Evolutionary conservation across 35 echinoderm and acorn worm genomes (phyloP), one percentile per base, ranked within the genome.

Genomic region (Amphiura filiformis): DNA sequence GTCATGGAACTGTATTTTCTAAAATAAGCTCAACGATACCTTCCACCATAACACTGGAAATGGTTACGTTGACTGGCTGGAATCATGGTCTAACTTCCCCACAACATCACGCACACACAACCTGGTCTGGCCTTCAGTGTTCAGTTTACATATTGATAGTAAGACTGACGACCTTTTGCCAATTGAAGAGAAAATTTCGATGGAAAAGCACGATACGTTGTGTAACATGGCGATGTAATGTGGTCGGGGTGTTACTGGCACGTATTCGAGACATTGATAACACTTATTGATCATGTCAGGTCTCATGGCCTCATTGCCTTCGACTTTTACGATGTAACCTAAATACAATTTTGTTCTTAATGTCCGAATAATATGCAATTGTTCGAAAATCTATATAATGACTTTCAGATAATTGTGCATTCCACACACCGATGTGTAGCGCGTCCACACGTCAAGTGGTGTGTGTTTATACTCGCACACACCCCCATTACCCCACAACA

Each of bases 91-190:
- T 11, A 1, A 11, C 61, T 26, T 15, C 61, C 41, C 41, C 41
- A 47, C 4, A 70, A 70, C 61, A 70, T 70, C 61, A 70, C 61
- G 61, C 61, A 70, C 61, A 23, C 28, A 4, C 26, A n/a, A 20
- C 20, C 20, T 52, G 61, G 15, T 70, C 15, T 70, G 61, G 7
- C 28, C 26, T 2, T 70, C 61, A 15, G 7, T 70, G 15, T 70
- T 13, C 61, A 70, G 61, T 70, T 70, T 70, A n/a, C 61, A 26
- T 70, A 70, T 70, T n/a, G 61, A 70, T 70, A 70, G 61, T 70
- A 30, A 70, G 28, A 70, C 7, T 70, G 28, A 30, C 61, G 26
- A 70, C 28, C 61, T 26, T 70, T 15, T n/a, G 28, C 7, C n/a
- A 70, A 26, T 30, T 18, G 61, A 70, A 30, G 61, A 70, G 61